Conservation (phyloP, 2,797 vertebrate species). For the Sitta carolinensis region DNA sequence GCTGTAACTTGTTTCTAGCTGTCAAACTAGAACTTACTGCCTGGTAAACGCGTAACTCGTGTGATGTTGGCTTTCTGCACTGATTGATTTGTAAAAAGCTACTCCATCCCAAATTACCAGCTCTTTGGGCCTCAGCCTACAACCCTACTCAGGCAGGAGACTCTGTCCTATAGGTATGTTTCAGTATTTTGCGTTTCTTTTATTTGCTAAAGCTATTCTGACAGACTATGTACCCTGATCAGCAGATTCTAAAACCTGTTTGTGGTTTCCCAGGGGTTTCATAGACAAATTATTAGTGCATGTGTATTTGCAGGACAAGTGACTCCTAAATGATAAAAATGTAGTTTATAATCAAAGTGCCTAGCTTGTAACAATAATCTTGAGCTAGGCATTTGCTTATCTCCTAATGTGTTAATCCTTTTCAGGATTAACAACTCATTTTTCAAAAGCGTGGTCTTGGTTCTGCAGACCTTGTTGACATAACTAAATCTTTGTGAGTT, state of each 20-base stretch:
- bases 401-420: background rate
- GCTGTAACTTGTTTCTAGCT: conserved; percentile 46
- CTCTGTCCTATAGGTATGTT: conserved; percentile 29
- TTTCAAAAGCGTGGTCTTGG: background rate
- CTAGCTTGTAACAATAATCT: conserved; percentile 14
- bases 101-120: conserved; percentile 6
- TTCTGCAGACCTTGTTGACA: background rate
- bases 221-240: background rate
- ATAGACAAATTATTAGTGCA: conserved; percentile 32
- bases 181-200: conserved; percentile 32
- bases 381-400: conserved; percentile 15
- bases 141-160: background rate
- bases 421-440: background rate
- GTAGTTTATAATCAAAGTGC: conserved; percentile 20
- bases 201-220: conserved; percentile 26
- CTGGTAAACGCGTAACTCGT: background rate
- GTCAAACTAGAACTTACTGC: conserved; percentile 19
- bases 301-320: conserved; percentile 4
- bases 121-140: conserved; percentile 7
- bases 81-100: conserved; percentile 34
- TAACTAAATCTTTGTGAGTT: background rate
- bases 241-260: conserved; percentile 42
- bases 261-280: conserved; percentile 30
- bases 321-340: conserved; percentile 28
- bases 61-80: conserved; percentile 8